Base-by-base conservation (phyloP, 2,888 invertebrate species). In the Caenorhabditis doughertyi region DNA sequence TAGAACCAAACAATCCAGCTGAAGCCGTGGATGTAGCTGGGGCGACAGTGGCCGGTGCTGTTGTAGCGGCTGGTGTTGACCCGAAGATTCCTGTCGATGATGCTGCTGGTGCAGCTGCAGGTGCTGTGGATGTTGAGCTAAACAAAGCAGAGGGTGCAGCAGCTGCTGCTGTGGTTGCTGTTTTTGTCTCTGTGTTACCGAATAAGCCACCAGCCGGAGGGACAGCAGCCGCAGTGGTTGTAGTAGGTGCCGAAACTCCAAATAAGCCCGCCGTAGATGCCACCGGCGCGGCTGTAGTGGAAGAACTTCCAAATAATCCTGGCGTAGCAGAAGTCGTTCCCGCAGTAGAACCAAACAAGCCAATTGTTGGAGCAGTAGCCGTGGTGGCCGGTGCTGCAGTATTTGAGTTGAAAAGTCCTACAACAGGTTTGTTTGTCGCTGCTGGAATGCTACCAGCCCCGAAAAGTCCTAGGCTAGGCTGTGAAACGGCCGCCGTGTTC, bases 71-170 rank as follows among this genome's bases (percentile, higher is more conserved):
- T 7, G 44, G 3, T 9, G 13, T 39, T 39, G n/a, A n/a, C 58
- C 77, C 60, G 47, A 71, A 71, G 13, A 71, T 8, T 11, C 55
- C 55, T 13, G 32, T 18, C 4, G 53, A 25, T 13, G 67, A 23
- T 11, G 65, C 11, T 11, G 65, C 49, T 21, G 39, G 39, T 16
- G 16, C 9, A 39, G 13, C 11, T 9, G 39, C 39, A 39, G 39
- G 13, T 11, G 44, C 29, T 0, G 47, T 11, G 3, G 62, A 0
- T 2, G 49, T 25, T n/a, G 18, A 2, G 39, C n/a, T 11, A 23
- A 7, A 39, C 80, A 58, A 27, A 76, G 67, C 1, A 76, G 25
- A 9, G 13, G 79, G 11, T 23, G 64, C 2, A 29, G 72, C 21
- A 3, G 72, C 8, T 27, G 79, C 1, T 8, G 79, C 18, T 21